A percentile compares a stretch with the other conserved stretches of the same genome.
These are phyloP conservation scores for Pachycephala philippinensis DNA, from an alignment of 2,113 vertebrate genomes.

Conservation along the genomic window DNA sequence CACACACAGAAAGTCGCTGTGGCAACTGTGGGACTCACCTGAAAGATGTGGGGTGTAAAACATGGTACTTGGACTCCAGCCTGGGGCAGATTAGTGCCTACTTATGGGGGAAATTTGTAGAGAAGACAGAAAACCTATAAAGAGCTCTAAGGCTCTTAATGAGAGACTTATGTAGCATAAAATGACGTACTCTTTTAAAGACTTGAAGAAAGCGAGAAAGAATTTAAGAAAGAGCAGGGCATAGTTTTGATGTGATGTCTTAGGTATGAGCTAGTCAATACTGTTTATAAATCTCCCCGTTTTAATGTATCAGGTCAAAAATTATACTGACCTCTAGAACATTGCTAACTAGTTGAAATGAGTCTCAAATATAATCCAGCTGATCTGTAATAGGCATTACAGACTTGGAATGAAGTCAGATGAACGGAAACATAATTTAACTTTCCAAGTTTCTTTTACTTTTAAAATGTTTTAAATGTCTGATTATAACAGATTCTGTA, in stretches of 20 bases:
- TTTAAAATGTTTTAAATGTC: neutral
- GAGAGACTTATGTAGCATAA: neutral
- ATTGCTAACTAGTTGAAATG: neutral
- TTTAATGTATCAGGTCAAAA: neutral
- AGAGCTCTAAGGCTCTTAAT: neutral
- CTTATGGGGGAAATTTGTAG: neutral
- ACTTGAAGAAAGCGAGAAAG: neutral
- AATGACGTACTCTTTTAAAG: neutral
- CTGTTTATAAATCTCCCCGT: neutral
- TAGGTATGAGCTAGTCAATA: neutral
- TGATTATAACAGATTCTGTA: neutral
- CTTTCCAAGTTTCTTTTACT: neutral
- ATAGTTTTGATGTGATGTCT: neutral
- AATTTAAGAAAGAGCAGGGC: neutral
- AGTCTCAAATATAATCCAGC: neutral
- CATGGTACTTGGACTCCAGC: neutral
- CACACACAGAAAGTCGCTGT: neutral
- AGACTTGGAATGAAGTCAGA: neutral
- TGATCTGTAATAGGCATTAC: neutral
- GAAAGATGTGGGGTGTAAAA: neutral
- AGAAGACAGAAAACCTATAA: neutral
- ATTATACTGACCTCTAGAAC: neutral
- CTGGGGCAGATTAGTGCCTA: neutral
- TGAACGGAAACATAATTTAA: constrained; percentile 13
- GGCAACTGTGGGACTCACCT: neutral